Evolutionary conservation across 2,888 invertebrate species (phyloP).

Genomic region (Idaea dimidiata): DNA sequence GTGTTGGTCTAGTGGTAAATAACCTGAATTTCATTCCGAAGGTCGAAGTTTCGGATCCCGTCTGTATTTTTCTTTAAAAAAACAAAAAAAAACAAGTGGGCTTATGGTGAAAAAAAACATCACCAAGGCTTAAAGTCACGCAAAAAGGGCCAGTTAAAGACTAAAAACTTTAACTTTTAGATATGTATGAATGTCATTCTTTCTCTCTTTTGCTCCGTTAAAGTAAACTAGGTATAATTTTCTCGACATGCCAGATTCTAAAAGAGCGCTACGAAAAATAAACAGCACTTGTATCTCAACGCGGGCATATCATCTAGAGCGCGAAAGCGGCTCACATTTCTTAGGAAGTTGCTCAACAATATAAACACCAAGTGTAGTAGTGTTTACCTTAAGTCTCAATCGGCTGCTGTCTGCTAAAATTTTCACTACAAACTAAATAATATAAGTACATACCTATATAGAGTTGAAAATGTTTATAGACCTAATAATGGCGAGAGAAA

Average conservation of each 20-base stretch:
- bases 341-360: constrained; percentile 59
- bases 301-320: constrained; percentile 68
- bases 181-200: neutral
- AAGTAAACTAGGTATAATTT: constrained; percentile 64
- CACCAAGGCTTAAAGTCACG: no score
- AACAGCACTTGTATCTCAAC: constrained; percentile 72
- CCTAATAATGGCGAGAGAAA: no score
- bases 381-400: constrained; percentile 58
- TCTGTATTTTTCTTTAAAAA: no score
- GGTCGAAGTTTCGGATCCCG: no score
- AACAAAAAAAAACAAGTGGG: no score
- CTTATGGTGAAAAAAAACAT: no score
- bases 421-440: constrained; percentile 32
- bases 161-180: no score
- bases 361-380: constrained; percentile 58
- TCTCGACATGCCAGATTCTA: constrained; percentile 52
- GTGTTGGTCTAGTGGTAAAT: no score
- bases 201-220: constrained; percentile 16
- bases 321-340: constrained; percentile 58
- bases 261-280: constrained; percentile 66
- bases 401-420: constrained; percentile 43
- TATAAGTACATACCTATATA: constrained; percentile 8
- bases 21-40: no score
- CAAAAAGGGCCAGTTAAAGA: no score
- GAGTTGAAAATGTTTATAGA: no score